These are phyloP conservation scores for Catalaphyllia jardinei DNA, from an alignment of 64 coral and sea anemone genomes.

Conservation along the genomic window DNA sequence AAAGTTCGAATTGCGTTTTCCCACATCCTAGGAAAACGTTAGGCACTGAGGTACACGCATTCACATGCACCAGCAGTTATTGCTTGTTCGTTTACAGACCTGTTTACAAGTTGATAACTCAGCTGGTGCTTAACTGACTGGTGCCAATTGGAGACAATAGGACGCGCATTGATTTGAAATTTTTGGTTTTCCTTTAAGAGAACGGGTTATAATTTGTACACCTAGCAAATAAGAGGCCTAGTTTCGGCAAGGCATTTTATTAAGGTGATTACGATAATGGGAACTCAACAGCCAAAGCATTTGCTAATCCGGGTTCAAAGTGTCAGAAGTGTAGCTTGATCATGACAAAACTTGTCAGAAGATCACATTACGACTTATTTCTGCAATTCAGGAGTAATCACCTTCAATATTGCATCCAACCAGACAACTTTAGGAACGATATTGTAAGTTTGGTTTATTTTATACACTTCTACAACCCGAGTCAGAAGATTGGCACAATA, in stretches of 20 bases:
- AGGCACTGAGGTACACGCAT: no score
- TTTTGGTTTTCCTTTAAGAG: not conserved
- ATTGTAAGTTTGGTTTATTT: slow-evolving; percentile 54
- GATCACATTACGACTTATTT: slow-evolving; percentile 81
- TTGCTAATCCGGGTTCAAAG: no score
- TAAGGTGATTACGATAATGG: not conserved
- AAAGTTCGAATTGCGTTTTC: no score
- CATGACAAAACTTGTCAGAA: slow-evolving; percentile 64
- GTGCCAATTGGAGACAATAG: not conserved
- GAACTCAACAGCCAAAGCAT: not conserved
- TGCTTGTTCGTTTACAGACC: not conserved
- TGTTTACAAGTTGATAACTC: not conserved
- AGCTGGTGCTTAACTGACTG: not conserved
- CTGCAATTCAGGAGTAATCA: slow-evolving; percentile 51
- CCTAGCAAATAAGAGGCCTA: not conserved
- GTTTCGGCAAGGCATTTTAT: not conserved
- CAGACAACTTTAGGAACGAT: slow-evolving; percentile 75
- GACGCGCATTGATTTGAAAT: not conserved
- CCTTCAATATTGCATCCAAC: slow-evolving; percentile 30
- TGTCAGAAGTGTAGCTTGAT: not conserved
- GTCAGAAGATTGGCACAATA: not conserved
- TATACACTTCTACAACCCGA: not conserved
- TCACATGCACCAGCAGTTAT: not conserved
- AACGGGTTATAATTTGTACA: not conserved
- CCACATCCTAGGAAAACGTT: no score